These are phyloP conservation scores for Agrochola lota DNA, from an alignment of 2,888 invertebrate species.

Conservation along the genomic window DNA sequence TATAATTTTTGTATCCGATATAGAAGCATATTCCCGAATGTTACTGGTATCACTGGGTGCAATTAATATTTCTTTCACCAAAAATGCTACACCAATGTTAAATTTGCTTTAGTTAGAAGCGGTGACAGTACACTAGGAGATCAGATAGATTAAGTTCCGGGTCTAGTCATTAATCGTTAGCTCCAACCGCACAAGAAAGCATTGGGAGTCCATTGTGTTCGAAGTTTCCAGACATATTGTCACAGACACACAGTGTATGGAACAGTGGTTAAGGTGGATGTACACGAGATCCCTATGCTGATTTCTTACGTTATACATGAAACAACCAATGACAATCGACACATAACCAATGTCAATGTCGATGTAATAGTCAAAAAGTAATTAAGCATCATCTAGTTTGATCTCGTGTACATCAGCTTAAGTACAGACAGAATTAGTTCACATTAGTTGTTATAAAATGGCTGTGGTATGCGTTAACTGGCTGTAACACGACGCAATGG, in stretches of 20 bases:
- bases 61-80: background rate
- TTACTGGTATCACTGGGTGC: background rate
- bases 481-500: slow-evolving; percentile 33
- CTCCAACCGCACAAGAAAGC: slow-evolving; percentile 41
- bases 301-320: background rate
- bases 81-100: background rate
- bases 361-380: background rate
- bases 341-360: background rate
- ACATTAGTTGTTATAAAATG: slow-evolving; percentile 25
- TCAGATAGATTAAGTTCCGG: slow-evolving; percentile 42
- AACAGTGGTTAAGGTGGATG: background rate
- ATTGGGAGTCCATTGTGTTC: slow-evolving; percentile 38
- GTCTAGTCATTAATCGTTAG: slow-evolving; percentile 53
- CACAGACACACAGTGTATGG: slow-evolving; percentile 17
- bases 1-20: background rate
- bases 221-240: slow-evolving; percentile 39
- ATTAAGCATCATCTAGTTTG: background rate
- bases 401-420: slow-evolving; percentile 1
- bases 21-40: background rate
- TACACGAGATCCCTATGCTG: background rate
- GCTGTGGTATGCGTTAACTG: slow-evolving; percentile 30
- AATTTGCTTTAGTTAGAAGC: slow-evolving; percentile 10
- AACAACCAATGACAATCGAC: background rate
- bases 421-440: slow-evolving; percentile 10
- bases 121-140: background rate